Evolutionary conservation across 2,797 vertebrate species (phyloP).

Genomic region (Pangasius krempfi): DNA sequence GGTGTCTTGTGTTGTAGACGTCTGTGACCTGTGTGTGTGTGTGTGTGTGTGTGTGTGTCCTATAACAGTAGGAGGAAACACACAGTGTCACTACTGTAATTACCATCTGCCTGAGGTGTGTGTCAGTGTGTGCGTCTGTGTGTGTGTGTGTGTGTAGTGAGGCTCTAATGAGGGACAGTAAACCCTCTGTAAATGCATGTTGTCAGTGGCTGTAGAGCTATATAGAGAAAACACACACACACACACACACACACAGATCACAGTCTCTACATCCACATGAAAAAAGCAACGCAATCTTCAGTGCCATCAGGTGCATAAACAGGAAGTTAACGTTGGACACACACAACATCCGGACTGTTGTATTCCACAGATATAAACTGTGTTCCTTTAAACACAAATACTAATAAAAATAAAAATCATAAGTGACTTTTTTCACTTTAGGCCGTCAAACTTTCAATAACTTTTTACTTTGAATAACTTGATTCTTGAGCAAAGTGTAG

Average conservation of each 20-base stretch:
- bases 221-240: slow-evolving; percentile 1
- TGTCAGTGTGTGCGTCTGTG: slow-evolving; percentile 23
- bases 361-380: neutral
- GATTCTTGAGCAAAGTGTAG: no score
- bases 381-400: neutral
- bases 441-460: neutral
- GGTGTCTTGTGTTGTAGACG: slow-evolving; percentile 2
- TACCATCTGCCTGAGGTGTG: slow-evolving; percentile 39
- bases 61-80: slow-evolving; percentile 17
- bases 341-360: neutral
- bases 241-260: neutral
- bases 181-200: slow-evolving; percentile 30
- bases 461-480: no score
- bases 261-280: neutral
- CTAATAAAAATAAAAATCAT: no score
- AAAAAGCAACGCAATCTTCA: no score
- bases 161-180: slow-evolving; percentile 34
- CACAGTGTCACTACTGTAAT: slow-evolving; percentile 38
- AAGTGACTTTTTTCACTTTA: neutral
- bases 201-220: slow-evolving; percentile 29
- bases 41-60: slow-evolving; percentile 30
- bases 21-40: slow-evolving; percentile 6
- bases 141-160: slow-evolving; percentile 31
- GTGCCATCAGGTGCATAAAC: no score
- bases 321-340: neutral